Evolutionary conservation across 2,113 vertebrate genomes (phyloP).

Genomic region (Empidonax alnorum): DNA sequence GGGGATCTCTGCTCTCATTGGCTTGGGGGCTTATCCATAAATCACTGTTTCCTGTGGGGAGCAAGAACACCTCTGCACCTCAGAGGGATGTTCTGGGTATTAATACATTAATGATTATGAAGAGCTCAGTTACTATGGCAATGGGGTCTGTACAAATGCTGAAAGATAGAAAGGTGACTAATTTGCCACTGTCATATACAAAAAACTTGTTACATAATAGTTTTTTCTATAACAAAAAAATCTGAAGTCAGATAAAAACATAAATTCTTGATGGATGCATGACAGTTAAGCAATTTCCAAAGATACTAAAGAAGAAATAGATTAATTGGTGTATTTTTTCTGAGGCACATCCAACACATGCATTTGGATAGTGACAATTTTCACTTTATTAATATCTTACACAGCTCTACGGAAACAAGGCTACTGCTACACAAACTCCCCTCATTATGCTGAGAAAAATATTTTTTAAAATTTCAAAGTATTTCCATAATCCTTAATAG

Average conservation of each 20-base stretch:
- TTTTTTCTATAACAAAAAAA: background rate
- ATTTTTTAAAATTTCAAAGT: background rate
- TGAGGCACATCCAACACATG: background rate
- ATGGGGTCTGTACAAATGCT: slow-evolving; percentile 37
- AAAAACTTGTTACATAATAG: slow-evolving; percentile 39
- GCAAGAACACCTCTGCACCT: slow-evolving; percentile 29
- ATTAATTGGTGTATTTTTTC: background rate
- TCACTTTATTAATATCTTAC: background rate
- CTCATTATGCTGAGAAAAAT: background rate
- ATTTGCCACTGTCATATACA: slow-evolving; percentile 24
- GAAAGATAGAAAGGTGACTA: slow-evolving; percentile 64
- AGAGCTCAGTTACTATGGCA: slow-evolving; percentile 65
- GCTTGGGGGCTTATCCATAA: background rate
- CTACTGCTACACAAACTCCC: background rate
- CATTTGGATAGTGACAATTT: background rate
- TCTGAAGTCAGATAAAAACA: background rate
- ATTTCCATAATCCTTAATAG: background rate
- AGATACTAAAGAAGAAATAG: background rate
- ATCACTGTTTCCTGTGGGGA: background rate
- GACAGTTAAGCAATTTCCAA: background rate
- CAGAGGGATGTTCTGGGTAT: slow-evolving; percentile 9
- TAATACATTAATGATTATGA: slow-evolving; percentile 51
- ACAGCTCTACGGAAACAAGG: background rate
- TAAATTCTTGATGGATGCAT: background rate
- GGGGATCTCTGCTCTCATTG: background rate